Base-by-base conservation (phyloP, 2,888 invertebrate genomes). In the Autographa pulchrina region DNA sequence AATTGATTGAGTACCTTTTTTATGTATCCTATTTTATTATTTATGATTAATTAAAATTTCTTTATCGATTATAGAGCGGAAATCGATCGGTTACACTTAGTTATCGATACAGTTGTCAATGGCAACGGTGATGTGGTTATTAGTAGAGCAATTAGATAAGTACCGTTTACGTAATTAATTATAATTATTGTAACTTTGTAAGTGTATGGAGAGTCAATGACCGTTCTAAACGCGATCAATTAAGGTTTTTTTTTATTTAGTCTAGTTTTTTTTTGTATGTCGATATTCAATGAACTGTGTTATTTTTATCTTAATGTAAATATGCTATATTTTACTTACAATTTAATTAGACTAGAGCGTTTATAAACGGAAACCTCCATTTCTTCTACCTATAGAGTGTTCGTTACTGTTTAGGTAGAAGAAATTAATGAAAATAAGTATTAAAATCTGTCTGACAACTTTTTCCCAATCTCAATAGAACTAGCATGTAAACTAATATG, bases 1-100 rank as follows among this genome's bases (percentile, higher is more conserved):
- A 79, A 86, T 88, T 85, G 82, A 85, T 82, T 82, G 77, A 83
- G 43, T 43, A 43, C 43, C 81, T 85, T 82, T 83, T 83, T 67
- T 70, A 74, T 81, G 70, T 74, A 81, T 77, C 68, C 60, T 58
- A 61, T 75, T 61, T 77, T 66, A 77, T 76, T 79, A 58, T 43
- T 80, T 38, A 54, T 63, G 59, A 85, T 85, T 78, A 78, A 80
- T 83, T 68, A 64, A 65, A 60, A 71, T 76, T 78, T 76, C 71
- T 65, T 71, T 78, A 79, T 77, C 67, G 69, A 69, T 77, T 75
- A 70, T 77, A 0, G 48, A 74, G 63, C 70, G 76, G 76, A 82
- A 80, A 80, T 48, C 18, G 58, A 60, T 62, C 11, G 48, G 75
- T 67, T 61, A n/a, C 52, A 52, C 48, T 61, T 61, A 59, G 35